Conservation (phyloP, 2,113 vertebrate species). For the Bombycilla garrulus region DNA sequence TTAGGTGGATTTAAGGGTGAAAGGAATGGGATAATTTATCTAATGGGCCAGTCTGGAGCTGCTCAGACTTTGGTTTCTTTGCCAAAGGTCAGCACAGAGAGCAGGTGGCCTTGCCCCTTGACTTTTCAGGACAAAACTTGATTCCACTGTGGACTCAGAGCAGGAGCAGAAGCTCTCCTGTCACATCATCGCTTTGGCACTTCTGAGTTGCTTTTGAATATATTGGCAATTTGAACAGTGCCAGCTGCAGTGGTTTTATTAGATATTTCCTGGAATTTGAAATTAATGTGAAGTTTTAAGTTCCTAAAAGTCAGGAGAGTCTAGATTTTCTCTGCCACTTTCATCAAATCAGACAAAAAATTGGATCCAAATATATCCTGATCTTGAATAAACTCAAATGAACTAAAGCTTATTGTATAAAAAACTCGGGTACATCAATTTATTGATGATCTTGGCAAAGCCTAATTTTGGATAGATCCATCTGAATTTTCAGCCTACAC, state of each 20-base stretch:
- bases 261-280: constrained; percentile 48
- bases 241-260: constrained; percentile 20
- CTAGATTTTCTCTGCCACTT: neutral
- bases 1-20: neutral
- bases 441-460: neutral
- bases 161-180: neutral
- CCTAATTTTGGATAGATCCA: neutral
- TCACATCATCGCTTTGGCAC: neutral
- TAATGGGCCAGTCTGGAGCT: neutral
- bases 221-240: neutral
- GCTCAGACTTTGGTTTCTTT: neutral
- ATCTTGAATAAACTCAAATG: neutral
- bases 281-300: neutral
- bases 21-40: neutral
- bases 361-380: neutral
- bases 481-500: neutral
- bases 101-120: neutral
- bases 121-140: neutral
- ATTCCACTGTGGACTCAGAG: neutral
- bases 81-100: neutral
- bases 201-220: neutral
- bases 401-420: neutral
- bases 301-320: neutral
- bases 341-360: neutral
- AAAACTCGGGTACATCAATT: neutral